Percentiles rank a stretch among this genome's conserved stretches.
phyloP scores from a whole-genome alignment of 2,113 vertebrate genomes.

The Melanostigma gelatinosum region DNA sequence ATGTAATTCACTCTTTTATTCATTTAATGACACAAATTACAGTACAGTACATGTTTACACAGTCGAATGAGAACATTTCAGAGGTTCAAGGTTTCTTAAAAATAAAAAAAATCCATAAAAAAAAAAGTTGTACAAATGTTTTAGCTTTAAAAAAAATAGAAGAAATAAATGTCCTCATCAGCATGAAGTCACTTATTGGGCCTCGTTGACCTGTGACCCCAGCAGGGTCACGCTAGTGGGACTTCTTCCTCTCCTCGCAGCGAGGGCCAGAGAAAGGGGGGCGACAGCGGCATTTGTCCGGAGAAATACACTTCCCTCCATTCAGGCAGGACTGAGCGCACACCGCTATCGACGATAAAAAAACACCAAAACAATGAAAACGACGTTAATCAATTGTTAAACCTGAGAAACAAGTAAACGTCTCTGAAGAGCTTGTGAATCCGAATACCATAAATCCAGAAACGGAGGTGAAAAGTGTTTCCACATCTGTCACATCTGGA shows the following conservation, averaged over 20 bases:
- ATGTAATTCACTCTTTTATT: conserved; percentile 16
- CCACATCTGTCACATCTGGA: conserved; percentile 45
- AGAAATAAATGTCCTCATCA: not conserved
- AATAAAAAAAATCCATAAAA: conserved; percentile 8
- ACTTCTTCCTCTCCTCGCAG: conserved; percentile 84
- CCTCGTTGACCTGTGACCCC: conserved; percentile 37
- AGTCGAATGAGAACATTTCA: conserved; percentile 29
- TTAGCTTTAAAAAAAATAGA: conserved; percentile 8
- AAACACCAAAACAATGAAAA: conserved; percentile 9
- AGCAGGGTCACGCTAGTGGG: conserved; percentile 48
- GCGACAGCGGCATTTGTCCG: conserved; percentile 86
- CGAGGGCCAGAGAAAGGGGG: conserved; percentile 79
- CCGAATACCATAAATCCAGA: not conserved
- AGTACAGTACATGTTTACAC: conserved; percentile 45
- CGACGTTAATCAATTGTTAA: not conserved
- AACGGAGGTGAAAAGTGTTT: conserved; percentile 16
- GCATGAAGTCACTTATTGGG: not conserved
- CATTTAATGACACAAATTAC: conserved; percentile 43
- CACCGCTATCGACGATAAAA: conserved; percentile 78
- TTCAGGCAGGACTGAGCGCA: conserved; percentile 85
- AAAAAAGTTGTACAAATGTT: conserved; percentile 7
- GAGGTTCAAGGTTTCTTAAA: conserved; percentile 16
- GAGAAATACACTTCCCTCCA: conserved; percentile 89
- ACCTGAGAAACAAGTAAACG: not conserved
- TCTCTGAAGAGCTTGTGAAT: not conserved